Evolutionary conservation across 2,797 vertebrate genomes (phyloP).

Genomic region (Protosalanx chinensis): DNA sequence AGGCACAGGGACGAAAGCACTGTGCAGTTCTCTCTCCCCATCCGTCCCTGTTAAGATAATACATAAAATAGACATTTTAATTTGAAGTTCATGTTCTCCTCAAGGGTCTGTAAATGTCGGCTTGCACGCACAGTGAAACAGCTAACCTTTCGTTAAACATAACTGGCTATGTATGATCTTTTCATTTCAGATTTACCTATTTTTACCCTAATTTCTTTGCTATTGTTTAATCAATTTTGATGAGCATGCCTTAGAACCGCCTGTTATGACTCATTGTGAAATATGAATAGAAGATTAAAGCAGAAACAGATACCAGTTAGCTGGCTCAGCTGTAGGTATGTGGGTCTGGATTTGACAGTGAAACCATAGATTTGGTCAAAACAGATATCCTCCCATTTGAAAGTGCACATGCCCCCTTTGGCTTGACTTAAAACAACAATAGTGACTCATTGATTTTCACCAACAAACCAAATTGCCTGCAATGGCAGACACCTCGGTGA

Average conservation of each 20-base stretch:
- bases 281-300: background rate
- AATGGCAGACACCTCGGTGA: conserved; percentile 47
- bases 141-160: conserved; percentile 63
- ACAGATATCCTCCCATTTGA: conserved; percentile 34
- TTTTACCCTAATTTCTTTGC: conserved; percentile 12
- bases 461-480: conserved; percentile 64
- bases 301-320: background rate
- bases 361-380: conserved; percentile 4
- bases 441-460: conserved; percentile 71
- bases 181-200: conserved; percentile 32
- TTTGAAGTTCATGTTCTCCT: conserved; percentile 75
- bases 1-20: conserved; percentile 62
- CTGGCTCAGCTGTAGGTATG: background rate
- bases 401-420: conserved; percentile 24
- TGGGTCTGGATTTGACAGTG: background rate
- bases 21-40: conserved; percentile 57
- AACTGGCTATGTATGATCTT: conserved; percentile 44
- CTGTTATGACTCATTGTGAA: conserved; percentile 2
- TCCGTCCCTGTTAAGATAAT: conserved; percentile 71
- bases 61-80: conserved; percentile 76
- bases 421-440: conserved; percentile 41
- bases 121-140: conserved; percentile 41
- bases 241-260: conserved; percentile 10
- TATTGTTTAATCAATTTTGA: conserved; percentile 38
- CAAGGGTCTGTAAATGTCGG: conserved; percentile 70